phyloP scores from a whole-genome alignment of 2,888 invertebrate species.

The Melanchra persicariae region DNA sequence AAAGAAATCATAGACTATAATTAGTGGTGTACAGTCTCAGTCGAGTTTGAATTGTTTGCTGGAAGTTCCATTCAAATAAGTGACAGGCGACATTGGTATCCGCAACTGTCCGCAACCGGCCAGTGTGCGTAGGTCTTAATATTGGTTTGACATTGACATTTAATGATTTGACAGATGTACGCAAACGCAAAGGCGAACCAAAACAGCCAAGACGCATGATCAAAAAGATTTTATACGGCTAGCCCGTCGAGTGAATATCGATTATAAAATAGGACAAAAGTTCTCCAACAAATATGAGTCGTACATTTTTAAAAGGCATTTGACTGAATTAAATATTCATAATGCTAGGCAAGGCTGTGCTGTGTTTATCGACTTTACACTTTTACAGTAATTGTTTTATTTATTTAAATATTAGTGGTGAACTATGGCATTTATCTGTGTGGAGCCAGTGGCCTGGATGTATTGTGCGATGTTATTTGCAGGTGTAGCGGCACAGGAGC shows the following conservation, averaged over 20 bases:
- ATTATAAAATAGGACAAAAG: constrained; percentile 85
- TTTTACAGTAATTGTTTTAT: constrained; percentile 80
- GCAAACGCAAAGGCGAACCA: constrained; percentile 70
- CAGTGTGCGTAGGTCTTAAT: not conserved
- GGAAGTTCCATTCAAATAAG: not conserved
- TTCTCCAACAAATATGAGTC: constrained; percentile 79
- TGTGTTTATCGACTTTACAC: constrained; percentile 82
- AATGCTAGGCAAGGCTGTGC: constrained; percentile 80
- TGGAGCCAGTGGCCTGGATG: constrained; percentile 56
- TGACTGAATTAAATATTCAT: constrained; percentile 67
- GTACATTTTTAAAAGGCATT: constrained; percentile 71
- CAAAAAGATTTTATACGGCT: constrained; percentile 81
- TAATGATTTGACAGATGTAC: constrained; percentile 42
- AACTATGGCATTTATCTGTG: constrained; percentile 68
- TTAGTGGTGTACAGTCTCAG: constrained; percentile 10
- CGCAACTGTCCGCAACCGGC: not conserved
- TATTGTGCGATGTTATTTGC: constrained; percentile 69
- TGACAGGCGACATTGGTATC: not conserved
- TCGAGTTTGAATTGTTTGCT: constrained; percentile 1
- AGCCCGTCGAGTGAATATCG: constrained; percentile 84
- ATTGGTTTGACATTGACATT: constrained; percentile 35
- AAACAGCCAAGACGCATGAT: constrained; percentile 86
- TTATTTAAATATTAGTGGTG: constrained; percentile 52
- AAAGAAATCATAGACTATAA: constrained; percentile 1
- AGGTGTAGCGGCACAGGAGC: constrained; percentile 91